These are phyloP conservation scores for Momotus momota DNA, from an alignment of 2,797 vertebrate genomes.

Conservation along the genomic window DNA sequence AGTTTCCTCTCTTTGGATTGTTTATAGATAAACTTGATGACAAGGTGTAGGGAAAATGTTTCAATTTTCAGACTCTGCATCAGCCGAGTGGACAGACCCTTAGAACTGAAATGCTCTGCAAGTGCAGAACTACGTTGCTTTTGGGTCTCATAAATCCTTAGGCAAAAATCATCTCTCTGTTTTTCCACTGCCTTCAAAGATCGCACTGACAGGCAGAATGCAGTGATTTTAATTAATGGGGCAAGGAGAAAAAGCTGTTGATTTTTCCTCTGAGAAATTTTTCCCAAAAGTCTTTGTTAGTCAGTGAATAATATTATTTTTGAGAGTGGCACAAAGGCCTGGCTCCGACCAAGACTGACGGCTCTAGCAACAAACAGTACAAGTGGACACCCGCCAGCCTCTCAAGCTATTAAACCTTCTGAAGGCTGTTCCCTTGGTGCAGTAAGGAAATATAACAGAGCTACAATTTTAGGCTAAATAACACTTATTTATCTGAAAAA, in stretches of 20 bases:
- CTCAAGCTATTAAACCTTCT: not conserved
- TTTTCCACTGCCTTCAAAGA: constrained; percentile 13
- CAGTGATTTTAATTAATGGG: constrained; percentile 10
- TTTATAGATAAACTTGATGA: not conserved
- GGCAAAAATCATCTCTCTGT: not conserved
- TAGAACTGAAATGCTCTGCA: not conserved
- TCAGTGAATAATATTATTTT: not conserved
- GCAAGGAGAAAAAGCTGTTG: not conserved
- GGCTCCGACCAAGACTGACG: not conserved
- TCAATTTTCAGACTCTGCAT: not conserved
- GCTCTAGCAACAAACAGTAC: not conserved
- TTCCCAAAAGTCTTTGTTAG: not conserved
- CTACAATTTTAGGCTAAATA: not conserved
- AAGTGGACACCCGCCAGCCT: not conserved
- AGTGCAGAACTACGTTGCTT: not conserved
- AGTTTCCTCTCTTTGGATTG: constrained; percentile 10
- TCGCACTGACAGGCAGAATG: not conserved
- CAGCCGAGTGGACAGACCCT: not conserved
- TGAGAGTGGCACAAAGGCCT: not conserved
- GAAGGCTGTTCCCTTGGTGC: not conserved
- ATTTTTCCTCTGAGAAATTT: not conserved
- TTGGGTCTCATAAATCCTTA: not conserved
- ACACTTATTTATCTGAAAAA: not conserved
- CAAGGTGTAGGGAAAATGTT: constrained; percentile 11
- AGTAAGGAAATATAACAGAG: not conserved